Evolutionary conservation across 2,888 invertebrate species (phyloP).

Genomic region (Caenorhabditis wallacei): DNA sequence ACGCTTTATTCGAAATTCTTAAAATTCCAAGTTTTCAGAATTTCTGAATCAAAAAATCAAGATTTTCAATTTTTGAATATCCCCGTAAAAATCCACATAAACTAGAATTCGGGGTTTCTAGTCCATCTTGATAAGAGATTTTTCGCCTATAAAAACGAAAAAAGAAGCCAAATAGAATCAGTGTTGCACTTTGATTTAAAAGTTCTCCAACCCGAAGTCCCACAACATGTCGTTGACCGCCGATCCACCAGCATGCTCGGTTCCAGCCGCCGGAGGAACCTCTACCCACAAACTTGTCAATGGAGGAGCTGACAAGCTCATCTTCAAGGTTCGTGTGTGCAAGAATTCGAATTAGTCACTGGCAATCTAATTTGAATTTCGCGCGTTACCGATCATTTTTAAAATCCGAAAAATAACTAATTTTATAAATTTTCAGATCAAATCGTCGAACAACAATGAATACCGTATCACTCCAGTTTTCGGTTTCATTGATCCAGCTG

Average conservation of each 20-base stretch:
- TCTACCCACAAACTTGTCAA: slow-evolving; percentile 58
- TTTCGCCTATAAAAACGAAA: not conserved
- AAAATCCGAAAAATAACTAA: not conserved
- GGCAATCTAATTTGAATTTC: too few relatives aligned
- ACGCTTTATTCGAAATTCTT: not conserved
- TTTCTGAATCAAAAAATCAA: too few relatives aligned
- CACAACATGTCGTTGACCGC: slow-evolving; percentile 65
- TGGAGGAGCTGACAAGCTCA: slow-evolving; percentile 54
- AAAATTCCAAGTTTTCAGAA: too few relatives aligned
- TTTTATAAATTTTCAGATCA: slow-evolving; percentile 40
- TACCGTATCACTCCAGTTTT: slow-evolving; percentile 73
- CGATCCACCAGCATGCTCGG: slow-evolving; percentile 65
- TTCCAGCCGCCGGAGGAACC: slow-evolving; percentile 67
- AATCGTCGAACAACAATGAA: slow-evolving; percentile 71
- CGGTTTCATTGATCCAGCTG: slow-evolving; percentile 71
- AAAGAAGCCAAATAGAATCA: not conserved
- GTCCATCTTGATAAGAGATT: slow-evolving; percentile 17
- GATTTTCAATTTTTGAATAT: slow-evolving; percentile 24
- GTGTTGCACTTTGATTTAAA: not conserved
- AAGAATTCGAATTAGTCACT: too few relatives aligned
- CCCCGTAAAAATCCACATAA: not conserved
- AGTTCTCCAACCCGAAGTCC: slow-evolving; percentile 1
- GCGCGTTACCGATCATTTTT: too few relatives aligned
- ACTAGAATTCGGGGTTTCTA: not conserved
- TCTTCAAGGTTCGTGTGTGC: slow-evolving; percentile 38